These are phyloP conservation scores for Aporophyla nigra DNA, from an alignment of 2,888 invertebrate genomes.

Conservation along the genomic window DNA sequence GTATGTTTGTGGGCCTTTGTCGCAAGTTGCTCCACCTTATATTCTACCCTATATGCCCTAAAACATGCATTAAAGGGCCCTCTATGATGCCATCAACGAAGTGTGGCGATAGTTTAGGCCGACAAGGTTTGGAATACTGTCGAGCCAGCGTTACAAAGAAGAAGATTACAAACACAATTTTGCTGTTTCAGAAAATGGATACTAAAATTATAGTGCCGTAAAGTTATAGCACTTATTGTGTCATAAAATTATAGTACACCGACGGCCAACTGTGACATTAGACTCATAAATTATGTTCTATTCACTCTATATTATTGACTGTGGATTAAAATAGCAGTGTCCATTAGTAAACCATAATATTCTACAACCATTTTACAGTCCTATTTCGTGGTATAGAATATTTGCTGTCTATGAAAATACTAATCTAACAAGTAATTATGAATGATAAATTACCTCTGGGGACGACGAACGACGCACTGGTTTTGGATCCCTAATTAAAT, in stretches of 20 bases:
- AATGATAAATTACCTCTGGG: slow-evolving; percentile 34
- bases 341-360: slow-evolving; percentile 4
- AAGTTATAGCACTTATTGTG: background rate
- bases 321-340: slow-evolving; percentile 3
- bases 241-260: background rate
- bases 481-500: background rate
- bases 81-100: no score
- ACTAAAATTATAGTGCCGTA: background rate
- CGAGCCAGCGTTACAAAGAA: no score
- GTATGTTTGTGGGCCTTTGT: no score
- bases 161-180: background rate
- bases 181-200: background rate
- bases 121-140: no score
- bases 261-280: background rate
- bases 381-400: slow-evolving; percentile 16
- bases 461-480: background rate
- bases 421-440: slow-evolving; percentile 30
- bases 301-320: background rate
- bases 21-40: no score
- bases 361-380: background rate
- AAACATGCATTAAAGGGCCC: no score
- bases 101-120: no score
- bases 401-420: slow-evolving; percentile 27
- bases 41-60: no score
- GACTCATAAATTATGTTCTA: slow-evolving; percentile 11